Percentiles rank a stretch among this genome's conserved stretches.
phyloP scores from a whole-genome alignment of 2,888 invertebrate genomes.

The Trichogramma evanescens region DNA sequence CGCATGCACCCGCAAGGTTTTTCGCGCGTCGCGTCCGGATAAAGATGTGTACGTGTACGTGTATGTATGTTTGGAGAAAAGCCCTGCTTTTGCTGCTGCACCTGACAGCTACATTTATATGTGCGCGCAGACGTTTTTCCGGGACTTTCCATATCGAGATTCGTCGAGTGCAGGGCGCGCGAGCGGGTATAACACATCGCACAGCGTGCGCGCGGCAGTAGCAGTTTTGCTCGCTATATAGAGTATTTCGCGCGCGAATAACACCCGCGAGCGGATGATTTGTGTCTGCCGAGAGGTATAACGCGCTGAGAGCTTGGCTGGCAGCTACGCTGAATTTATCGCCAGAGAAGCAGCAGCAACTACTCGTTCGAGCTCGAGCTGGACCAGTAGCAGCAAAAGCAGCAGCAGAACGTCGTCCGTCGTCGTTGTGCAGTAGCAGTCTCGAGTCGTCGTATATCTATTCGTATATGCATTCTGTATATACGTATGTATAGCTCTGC shows the following conservation, averaged over 20 bases:
- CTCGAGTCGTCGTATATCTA: no score
- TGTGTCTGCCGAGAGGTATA: slow-evolving; percentile 40
- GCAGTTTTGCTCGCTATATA: no score
- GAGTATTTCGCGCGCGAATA: slow-evolving; percentile 30
- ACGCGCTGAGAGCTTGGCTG: slow-evolving; percentile 27
- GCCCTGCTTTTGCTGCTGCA: slow-evolving; percentile 27
- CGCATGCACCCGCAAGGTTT: slow-evolving; percentile 23
- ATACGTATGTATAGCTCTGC: no score
- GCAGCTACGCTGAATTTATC: slow-evolving; percentile 15
- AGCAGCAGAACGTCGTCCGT: no score
- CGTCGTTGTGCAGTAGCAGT: no score
- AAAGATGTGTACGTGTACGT: background rate
- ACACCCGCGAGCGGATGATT: slow-evolving; percentile 34
- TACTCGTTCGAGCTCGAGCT: no score
- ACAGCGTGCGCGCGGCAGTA: background rate
- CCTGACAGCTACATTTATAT: slow-evolving; percentile 46
- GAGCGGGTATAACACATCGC: slow-evolving; percentile 2
- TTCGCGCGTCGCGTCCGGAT: background rate
- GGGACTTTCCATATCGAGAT: slow-evolving; percentile 45
- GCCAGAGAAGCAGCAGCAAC: no score
- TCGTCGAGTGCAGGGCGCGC: slow-evolving; percentile 35
- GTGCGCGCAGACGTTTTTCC: slow-evolving; percentile 28
- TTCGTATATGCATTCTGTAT: no score
- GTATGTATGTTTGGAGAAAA: no score
- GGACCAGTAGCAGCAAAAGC: no score